Base-by-base conservation (phyloP, 2,113 vertebrate species). In the Myrmecophaga tridactyla region DNA sequence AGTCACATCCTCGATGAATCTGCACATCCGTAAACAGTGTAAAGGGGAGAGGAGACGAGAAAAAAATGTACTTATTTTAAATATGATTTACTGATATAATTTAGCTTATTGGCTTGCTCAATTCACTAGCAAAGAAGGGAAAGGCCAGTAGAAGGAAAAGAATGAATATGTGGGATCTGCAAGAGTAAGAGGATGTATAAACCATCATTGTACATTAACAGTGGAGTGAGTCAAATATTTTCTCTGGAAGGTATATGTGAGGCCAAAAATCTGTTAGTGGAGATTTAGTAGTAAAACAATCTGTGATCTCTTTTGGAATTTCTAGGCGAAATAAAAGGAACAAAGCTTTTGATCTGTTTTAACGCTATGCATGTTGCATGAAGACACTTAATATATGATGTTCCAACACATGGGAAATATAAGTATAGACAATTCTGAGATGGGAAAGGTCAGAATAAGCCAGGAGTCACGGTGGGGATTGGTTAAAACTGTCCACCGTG, bases 161-260 rank as follows among this genome's bases (percentile, higher is more conserved):
- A 73, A 25, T 78, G 46, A 80, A 41, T 69, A 20, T 58, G 34
- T 76, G n/a, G 25, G 81, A 76, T 69, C 21, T 81, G 29, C n/a
- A 27, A 90, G 31, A 7, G 34, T 15, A 56, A 36, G 77, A 78
- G 18, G 70, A 21, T 56, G 90, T 56, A 73, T 46, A 63, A 84
- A 82, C 21, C 60, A 23, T 75, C 65, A 76, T 72, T 95, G n/a
- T 58, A 80, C 84, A 89, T 81, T 94, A 58, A 65, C 83, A 72
- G 36, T 83, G 62, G 73, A 85, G 69, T 53, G 53, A 48, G 8
- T 80, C 65, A 87, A 39, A 80, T 27, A 62, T 94, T 60, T 93
- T 81, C 88, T 95, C 43, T 94, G 81, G 21, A 70, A 94, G 53
- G 72, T 76, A n/a, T 51, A 48, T 65, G 46, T 94, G 84, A 92